phyloP scores from a whole-genome alignment of 1,140 invertebrate genomes.

The Saxidomus purpurata region DNA sequence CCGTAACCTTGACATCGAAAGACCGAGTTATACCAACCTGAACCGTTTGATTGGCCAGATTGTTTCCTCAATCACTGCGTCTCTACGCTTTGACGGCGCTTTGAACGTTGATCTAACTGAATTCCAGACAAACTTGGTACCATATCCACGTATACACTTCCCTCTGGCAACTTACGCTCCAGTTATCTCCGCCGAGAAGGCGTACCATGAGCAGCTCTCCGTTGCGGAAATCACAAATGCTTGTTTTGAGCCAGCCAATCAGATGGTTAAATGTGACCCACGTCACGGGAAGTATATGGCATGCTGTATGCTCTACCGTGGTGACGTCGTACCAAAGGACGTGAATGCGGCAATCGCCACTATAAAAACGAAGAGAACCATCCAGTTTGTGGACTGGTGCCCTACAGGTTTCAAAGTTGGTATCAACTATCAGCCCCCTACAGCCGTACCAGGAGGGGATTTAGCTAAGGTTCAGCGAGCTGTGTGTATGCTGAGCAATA shows the following conservation, averaged over 20 bases:
- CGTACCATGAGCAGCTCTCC: slow-evolving; percentile 86
- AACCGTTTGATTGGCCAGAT: slow-evolving; percentile 84
- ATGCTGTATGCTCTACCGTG: slow-evolving; percentile 81
- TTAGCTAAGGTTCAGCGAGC: slow-evolving; percentile 89
- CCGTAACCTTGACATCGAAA: slow-evolving; percentile 94
- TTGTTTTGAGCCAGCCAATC: slow-evolving; percentile 95
- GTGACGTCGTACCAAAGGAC: slow-evolving; percentile 90
- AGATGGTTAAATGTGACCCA: slow-evolving; percentile 97
- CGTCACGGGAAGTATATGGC: slow-evolving; percentile 94
- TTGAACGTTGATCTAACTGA: slow-evolving; percentile 90
- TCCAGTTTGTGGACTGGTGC: slow-evolving; percentile 78
- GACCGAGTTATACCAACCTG: slow-evolving; percentile 87
- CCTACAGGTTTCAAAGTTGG: slow-evolving; percentile 76
- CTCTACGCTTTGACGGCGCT: slow-evolving; percentile 90
- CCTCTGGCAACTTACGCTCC: slow-evolving; percentile 82
- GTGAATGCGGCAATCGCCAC: slow-evolving; percentile 95
- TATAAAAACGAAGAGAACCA: slow-evolving; percentile 91
- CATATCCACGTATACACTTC: slow-evolving; percentile 82
- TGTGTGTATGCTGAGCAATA: slow-evolving; percentile 90
- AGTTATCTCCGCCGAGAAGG: slow-evolving; percentile 81
- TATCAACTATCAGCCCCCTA: slow-evolving; percentile 91
- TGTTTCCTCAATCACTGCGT: slow-evolving; percentile 88
- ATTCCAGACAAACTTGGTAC: slow-evolving; percentile 90
- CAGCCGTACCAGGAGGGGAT: slow-evolving; percentile 90
- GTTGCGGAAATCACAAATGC: slow-evolving; percentile 89